phyloP scores from a whole-genome alignment of 2,797 vertebrate species.

The Falco cherrug region DNA sequence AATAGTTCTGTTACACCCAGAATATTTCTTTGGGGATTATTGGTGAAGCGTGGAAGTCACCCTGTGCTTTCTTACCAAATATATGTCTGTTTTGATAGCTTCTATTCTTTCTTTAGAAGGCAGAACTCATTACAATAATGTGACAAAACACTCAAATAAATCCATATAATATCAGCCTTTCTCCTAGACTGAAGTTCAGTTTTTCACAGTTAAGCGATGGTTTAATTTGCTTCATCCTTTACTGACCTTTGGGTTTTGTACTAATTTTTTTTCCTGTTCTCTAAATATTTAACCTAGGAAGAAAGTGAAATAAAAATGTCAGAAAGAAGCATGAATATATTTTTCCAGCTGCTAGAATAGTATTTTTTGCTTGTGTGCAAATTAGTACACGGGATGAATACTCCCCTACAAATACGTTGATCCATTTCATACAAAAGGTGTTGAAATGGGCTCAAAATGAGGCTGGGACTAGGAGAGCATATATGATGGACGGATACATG shows the following conservation, averaged over 20 bases:
- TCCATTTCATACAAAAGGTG: neutral
- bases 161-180: neutral
- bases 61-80: neutral
- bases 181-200: accelerated
- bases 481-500: neutral
- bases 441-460: neutral
- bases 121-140: neutral
- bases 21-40: neutral
- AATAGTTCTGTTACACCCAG: neutral
- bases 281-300: neutral
- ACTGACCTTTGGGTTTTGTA: neutral
- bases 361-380: neutral
- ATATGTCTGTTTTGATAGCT: neutral
- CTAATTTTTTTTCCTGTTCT: no score
- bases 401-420: neutral
- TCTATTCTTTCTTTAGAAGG: neutral
- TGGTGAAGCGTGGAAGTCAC: neutral
- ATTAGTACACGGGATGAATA: neutral
- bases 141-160: neutral
- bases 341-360: neutral
- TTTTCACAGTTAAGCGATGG: neutral
- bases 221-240: neutral
- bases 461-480: neutral
- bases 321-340: neutral
- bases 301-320: neutral